These are phyloP conservation scores for Notothenia rossii DNA, from an alignment of 2,113 vertebrate species.

Conservation along the genomic window DNA sequence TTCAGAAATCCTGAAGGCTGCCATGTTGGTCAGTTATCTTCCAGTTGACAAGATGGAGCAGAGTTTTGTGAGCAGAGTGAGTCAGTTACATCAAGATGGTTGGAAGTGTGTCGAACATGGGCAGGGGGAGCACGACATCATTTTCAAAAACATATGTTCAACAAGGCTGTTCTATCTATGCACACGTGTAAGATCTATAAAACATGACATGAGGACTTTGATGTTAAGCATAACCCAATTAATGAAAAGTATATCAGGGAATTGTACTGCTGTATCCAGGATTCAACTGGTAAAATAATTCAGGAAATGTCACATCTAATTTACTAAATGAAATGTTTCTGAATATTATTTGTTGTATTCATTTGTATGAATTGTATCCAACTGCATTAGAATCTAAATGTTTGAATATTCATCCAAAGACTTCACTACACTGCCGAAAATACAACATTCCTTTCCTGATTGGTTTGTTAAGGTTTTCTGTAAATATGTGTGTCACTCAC, in stretches of 20 bases:
- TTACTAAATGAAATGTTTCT: not conserved
- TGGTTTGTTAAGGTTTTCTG: not conserved
- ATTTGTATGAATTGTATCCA: not conserved
- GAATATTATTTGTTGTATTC: no score
- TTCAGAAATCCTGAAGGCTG: conserved; percentile 19
- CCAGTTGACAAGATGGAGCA: conserved; percentile 43
- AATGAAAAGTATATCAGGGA: not conserved
- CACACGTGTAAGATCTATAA: no score
- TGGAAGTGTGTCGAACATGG: conserved; percentile 19
- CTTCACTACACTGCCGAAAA: not conserved
- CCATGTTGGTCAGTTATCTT: conserved; percentile 25
- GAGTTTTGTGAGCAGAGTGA: conserved; percentile 51
- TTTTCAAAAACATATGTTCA: not conserved
- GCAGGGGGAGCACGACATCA: not conserved
- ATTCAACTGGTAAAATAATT: not conserved
- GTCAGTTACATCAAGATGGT: conserved; percentile 46
- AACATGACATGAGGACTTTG: not conserved
- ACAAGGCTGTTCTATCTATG: not conserved
- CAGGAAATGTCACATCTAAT: not conserved
- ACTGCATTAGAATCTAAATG: not conserved
- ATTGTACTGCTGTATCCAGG: not conserved
- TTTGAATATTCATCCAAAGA: no score
- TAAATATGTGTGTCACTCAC: not conserved
- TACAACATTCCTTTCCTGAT: not conserved
- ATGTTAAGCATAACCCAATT: not conserved